Conservation (phyloP, 2,888 invertebrate species). For the Parnassius smintheus region DNA sequence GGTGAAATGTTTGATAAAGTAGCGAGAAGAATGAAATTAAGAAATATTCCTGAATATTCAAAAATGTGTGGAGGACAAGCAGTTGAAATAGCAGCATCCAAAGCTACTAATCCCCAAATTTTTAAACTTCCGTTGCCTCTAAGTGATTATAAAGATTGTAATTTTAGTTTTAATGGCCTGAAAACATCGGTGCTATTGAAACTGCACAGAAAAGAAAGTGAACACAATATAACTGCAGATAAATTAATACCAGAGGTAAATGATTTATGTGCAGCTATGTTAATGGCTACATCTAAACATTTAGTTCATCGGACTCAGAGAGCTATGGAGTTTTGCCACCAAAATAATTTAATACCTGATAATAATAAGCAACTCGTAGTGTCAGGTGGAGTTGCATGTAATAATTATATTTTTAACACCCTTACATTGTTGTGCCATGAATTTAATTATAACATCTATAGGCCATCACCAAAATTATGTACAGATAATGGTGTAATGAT, state of each 20-base stretch:
- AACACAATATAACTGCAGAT: slow-evolving; percentile 82
- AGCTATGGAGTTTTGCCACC: slow-evolving; percentile 88
- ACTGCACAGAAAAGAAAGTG: slow-evolving; percentile 81
- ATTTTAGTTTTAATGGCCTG: slow-evolving; percentile 95
- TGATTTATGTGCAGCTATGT: slow-evolving; percentile 93
- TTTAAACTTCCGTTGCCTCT: slow-evolving; percentile 86
- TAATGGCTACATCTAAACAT: slow-evolving; percentile 88
- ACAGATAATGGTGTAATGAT: slow-evolving; percentile 99
- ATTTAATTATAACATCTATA: slow-evolving; percentile 84
- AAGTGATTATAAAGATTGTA: slow-evolving; percentile 86
- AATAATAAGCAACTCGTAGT: slow-evolving; percentile 85
- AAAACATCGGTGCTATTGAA: slow-evolving; percentile 82
- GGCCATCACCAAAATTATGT: slow-evolving; percentile 92
- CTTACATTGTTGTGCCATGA: slow-evolving; percentile 86
- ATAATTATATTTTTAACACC: slow-evolving; percentile 88
- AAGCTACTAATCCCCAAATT: slow-evolving; percentile 84
- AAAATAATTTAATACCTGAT: slow-evolving; percentile 84
- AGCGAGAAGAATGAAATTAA: slow-evolving; percentile 90
- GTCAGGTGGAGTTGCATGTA: slow-evolving; percentile 98
- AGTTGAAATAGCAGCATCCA: slow-evolving; percentile 89
- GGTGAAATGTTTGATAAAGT: slow-evolving; percentile 97
- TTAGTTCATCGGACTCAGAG: slow-evolving; percentile 91
- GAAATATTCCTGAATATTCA: slow-evolving; percentile 87
- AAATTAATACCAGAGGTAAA: slow-evolving; percentile 86
- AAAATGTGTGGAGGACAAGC: slow-evolving; percentile 91